Evolutionary conservation across 37 sponge, comb jelly and placozoan species (phyloP).

Genomic region (Spongilla lacustris): DNA sequence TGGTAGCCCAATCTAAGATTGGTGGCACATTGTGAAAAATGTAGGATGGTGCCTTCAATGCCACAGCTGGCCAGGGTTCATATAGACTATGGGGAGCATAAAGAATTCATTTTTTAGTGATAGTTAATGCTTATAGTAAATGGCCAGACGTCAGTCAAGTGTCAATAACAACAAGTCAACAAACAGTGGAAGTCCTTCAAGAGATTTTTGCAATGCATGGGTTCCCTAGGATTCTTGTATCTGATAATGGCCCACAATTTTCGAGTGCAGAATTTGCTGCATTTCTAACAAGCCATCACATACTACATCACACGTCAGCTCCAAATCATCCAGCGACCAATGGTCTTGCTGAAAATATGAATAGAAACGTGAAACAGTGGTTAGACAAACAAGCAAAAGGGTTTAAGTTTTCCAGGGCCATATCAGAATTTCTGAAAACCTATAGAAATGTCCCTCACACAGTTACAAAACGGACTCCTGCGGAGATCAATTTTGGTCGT

Average conservation of each 20-base stretch:
- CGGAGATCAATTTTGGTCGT: not conserved
- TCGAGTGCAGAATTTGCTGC: conserved; percentile 29
- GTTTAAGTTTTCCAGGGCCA: not conserved
- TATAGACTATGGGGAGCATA: conserved; percentile 22
- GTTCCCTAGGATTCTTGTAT: conserved; percentile 10
- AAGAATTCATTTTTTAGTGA: not conserved
- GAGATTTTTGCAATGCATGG: not conserved
- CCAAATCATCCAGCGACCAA: conserved; percentile 58
- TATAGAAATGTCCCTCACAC: conserved; percentile 5
- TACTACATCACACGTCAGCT: conserved; percentile 12
- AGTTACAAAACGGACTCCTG: not conserved
- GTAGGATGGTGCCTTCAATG: not conserved
- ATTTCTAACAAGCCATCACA: conserved; percentile 42
- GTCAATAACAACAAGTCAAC: conserved; percentile 3
- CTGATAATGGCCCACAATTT: conserved; percentile 61
- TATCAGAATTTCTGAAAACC: not conserved
- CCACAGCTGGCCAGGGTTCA: conserved; percentile 21
- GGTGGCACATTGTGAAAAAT: conserved; percentile 10
- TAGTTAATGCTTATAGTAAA: conserved; percentile 27
- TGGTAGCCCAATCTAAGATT: conserved; percentile 17
- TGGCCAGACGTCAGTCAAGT: conserved; percentile 32
- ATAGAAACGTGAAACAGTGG: conserved; percentile 50
- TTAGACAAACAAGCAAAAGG: not conserved
- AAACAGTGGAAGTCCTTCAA: not conserved
- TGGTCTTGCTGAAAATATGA: conserved; percentile 64